These are phyloP conservation scores for Sparus aurata DNA, from an alignment of 2,797 vertebrate species.

Conservation along the genomic window DNA sequence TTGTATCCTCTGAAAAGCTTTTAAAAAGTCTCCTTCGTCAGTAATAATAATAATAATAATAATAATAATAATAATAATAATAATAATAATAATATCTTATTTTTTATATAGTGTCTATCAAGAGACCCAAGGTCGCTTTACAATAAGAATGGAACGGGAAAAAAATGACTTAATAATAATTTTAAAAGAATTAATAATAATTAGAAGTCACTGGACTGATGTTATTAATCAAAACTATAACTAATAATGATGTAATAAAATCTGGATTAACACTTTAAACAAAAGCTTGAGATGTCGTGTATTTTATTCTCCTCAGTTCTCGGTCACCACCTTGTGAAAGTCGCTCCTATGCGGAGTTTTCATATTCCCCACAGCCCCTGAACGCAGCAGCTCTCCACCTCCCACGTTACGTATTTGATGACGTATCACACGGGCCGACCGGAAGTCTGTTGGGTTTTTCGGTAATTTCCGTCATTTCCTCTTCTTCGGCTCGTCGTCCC, in stretches of 20 bases:
- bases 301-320: background rate
- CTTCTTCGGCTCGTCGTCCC: background rate
- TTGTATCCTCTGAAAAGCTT: too few species aligned
- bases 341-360: fast-evolving
- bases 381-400: slow-evolving; percentile 28
- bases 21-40: too few species aligned
- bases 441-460: slow-evolving; percentile 41
- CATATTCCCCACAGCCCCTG: background rate
- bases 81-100: too few species aligned
- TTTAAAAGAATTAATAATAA: too few species aligned
- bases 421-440: slow-evolving; percentile 36
- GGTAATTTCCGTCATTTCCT: slow-evolving; percentile 45
- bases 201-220: background rate
- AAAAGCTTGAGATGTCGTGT: background rate
- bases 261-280: background rate
- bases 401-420: background rate
- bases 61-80: too few species aligned
- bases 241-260: background rate
- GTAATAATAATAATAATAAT: too few species aligned
- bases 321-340: too few species aligned
- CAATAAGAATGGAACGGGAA: too few species aligned
- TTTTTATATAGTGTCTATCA: too few species aligned
- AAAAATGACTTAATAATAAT: too few species aligned
- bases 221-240: background rate
- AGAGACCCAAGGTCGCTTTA: too few species aligned